A percentile compares a stretch with the other conserved stretches of the same genome.
Conservation (phyloP, 1,140 invertebrate species). For the Tenebrio molitor region DNA sequence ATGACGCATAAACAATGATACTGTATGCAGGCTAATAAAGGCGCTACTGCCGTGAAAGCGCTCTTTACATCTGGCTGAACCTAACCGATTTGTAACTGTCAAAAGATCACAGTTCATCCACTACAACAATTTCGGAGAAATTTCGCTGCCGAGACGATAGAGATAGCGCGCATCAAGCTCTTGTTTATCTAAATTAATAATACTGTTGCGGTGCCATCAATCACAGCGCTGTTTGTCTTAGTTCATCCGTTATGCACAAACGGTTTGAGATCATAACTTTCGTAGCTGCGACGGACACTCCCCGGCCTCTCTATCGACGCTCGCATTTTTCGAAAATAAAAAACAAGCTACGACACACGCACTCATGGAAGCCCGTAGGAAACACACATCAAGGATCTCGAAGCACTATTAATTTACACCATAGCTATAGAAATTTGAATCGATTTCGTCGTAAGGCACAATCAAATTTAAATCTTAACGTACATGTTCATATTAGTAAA, state of each 20-base stretch:
- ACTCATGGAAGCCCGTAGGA: slow-evolving; percentile 44
- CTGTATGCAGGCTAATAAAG: slow-evolving; percentile 31
- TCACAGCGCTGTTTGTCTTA: slow-evolving; percentile 31
- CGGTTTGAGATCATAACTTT: slow-evolving; percentile 31
- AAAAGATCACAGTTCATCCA: slow-evolving; percentile 47
- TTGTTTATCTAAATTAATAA: slow-evolving; percentile 49
- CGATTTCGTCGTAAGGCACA: slow-evolving; percentile 44
- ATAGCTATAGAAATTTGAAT: slow-evolving; percentile 24
- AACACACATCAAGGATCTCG: slow-evolving; percentile 39
- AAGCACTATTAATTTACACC: slow-evolving; percentile 25
- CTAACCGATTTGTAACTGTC: slow-evolving; percentile 43
- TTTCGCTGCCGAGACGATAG: slow-evolving; percentile 31
- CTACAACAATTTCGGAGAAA: slow-evolving; percentile 41
- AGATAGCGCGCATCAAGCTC: slow-evolving; percentile 46
- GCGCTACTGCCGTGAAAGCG: slow-evolving; percentile 27
- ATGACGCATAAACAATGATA: slow-evolving; percentile 43
- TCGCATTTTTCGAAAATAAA: neutral
- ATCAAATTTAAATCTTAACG: slow-evolving; percentile 16
- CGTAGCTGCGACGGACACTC: slow-evolving; percentile 22
- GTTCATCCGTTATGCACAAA: slow-evolving; percentile 20
- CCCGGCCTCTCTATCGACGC: slow-evolving; percentile 1
- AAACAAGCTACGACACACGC: slow-evolving; percentile 12
- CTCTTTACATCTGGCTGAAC: slow-evolving; percentile 44
- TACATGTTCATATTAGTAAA: slow-evolving; percentile 1
- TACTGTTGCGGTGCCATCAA: slow-evolving; percentile 46